Evolutionary conservation across 2,113 vertebrate genomes (phyloP).

Genomic region (Dasyornis broadbenti): DNA sequence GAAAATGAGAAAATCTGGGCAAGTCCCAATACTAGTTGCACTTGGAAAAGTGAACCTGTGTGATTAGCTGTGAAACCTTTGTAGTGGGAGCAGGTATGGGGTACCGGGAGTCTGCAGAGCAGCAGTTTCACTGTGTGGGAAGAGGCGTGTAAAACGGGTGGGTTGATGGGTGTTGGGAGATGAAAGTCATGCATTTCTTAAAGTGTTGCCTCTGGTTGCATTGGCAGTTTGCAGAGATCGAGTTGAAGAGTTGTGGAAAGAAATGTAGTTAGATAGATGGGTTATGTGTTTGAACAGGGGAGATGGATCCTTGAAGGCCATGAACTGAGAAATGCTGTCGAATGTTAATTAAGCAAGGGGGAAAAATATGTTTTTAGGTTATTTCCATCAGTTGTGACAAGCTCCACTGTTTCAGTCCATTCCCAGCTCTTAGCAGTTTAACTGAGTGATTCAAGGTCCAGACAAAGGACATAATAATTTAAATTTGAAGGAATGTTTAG

Average conservation of each 20-base stretch:
- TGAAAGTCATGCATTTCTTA: background rate
- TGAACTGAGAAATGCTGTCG: background rate
- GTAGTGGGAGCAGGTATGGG: fast-evolving
- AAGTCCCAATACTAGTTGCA: background rate
- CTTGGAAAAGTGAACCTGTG: background rate
- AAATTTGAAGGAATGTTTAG: background rate
- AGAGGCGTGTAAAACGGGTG: fast-evolving
- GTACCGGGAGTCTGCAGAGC: background rate
- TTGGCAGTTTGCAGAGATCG: background rate
- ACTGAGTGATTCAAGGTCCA: background rate
- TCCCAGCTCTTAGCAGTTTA: background rate
- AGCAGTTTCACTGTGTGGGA: background rate
- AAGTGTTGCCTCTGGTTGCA: background rate
- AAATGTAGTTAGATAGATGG: background rate
- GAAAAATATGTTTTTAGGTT: background rate
- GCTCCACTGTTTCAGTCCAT: background rate
- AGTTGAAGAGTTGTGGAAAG: background rate
- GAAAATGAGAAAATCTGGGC: background rate
- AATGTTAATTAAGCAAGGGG: background rate
- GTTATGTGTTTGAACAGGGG: background rate
- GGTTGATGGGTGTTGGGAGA: background rate
- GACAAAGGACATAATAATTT: background rate
- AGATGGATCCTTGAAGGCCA: background rate
- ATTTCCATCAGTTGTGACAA: background rate
- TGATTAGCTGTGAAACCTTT: background rate